phyloP scores from a whole-genome alignment of 2,113 vertebrate genomes.

The Gavialis gangeticus region DNA sequence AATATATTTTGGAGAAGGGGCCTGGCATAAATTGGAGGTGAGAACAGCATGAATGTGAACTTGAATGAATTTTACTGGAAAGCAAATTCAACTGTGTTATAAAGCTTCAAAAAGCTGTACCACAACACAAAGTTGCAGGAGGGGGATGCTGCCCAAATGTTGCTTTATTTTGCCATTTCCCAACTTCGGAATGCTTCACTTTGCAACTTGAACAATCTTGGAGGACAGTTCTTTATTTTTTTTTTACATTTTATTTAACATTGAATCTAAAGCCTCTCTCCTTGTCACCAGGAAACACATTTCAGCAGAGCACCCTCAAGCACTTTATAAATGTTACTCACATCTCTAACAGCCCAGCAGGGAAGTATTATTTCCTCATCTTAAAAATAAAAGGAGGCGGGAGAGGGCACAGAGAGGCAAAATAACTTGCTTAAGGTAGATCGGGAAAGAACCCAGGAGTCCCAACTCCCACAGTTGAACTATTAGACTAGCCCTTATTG shows the following conservation, averaged over 20 bases:
- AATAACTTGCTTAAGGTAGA: background rate
- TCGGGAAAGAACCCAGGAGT: background rate
- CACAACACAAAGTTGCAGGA: rapidly evolving
- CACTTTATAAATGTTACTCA: background rate
- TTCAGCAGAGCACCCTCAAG: background rate
- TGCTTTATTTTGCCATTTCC: background rate
- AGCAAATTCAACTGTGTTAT: background rate
- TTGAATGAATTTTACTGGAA: too few relatives aligned
- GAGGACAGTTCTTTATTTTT: background rate
- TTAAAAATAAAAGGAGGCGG: background rate
- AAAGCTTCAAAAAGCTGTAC: background rate
- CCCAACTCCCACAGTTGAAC: background rate
- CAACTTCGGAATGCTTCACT: background rate
- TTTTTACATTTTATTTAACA: background rate
- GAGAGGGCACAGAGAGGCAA: background rate
- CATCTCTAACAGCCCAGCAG: background rate
- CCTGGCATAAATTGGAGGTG: background rate
- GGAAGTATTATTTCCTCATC: background rate
- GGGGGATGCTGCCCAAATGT: background rate
- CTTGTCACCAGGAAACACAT: rapidly evolving
- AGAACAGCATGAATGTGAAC: background rate
- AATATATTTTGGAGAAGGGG: background rate
- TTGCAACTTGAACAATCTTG: background rate
- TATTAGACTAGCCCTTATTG: background rate
- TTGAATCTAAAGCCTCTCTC: background rate